Evolutionary conservation across 2,113 vertebrate species (phyloP).

Genomic region (Merops nubicus): DNA sequence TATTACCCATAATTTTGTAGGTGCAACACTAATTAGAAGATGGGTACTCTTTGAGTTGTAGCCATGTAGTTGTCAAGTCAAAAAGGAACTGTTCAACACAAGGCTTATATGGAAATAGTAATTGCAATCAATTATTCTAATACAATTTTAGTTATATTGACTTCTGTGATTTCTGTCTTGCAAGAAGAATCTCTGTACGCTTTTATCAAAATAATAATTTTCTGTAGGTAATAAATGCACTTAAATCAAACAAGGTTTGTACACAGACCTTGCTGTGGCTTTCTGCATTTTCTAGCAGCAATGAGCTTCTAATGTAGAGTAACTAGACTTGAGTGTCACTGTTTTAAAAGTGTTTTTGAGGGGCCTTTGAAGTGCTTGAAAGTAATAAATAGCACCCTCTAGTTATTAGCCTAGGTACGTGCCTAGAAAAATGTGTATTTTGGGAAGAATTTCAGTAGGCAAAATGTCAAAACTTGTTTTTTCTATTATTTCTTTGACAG

Average conservation of each 20-base stretch:
- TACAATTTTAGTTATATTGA: rapidly evolving
- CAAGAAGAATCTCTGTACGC: not conserved
- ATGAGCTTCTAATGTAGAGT: not conserved
- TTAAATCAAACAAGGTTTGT: not conserved
- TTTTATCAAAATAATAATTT: not conserved
- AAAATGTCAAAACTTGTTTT: not conserved
- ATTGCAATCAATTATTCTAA: not conserved
- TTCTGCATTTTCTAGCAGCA: not conserved
- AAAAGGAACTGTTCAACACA: not conserved
- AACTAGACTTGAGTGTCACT: not conserved
- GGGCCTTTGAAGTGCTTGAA: conserved; percentile 46
- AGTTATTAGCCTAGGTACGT: conserved; percentile 37
- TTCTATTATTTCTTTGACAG: not conserved
- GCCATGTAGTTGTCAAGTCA: not conserved
- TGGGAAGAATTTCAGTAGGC: not conserved
- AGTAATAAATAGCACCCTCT: conserved; percentile 41
- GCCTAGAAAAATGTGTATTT: conserved; percentile 39
- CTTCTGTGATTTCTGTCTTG: not conserved
- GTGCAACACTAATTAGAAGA: rapidly evolving
- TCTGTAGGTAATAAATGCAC: not conserved
- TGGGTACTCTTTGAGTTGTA: not conserved
- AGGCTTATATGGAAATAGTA: not conserved
- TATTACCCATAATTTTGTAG: not conserved
- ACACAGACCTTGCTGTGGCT: not conserved
- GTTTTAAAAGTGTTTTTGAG: conserved; percentile 38